Percentiles rank a stretch among this genome's conserved stretches.
Conservation (phyloP, 1,140 invertebrate species). For the Polypedilum vanderplanki region DNA sequence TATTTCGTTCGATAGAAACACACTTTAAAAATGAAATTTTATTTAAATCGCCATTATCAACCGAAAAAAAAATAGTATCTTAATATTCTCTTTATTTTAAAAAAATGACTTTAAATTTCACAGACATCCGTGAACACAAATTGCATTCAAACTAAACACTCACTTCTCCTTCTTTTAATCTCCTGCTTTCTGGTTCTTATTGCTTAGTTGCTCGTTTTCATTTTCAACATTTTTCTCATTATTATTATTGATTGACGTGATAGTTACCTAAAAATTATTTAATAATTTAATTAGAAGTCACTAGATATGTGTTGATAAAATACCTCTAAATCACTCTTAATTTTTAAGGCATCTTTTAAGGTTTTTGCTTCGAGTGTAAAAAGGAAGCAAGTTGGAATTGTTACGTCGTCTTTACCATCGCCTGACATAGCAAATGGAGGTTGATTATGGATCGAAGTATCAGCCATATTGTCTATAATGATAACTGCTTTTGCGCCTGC, state of each 20-base stretch:
- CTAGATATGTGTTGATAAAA: background rate
- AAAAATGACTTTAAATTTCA: too few species aligned
- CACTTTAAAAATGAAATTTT: too few species aligned
- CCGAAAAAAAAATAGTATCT: too few species aligned
- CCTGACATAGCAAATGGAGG: constrained; percentile 95
- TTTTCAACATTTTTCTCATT: background rate
- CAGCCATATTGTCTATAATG: constrained; percentile 71
- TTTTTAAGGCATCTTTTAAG: constrained; percentile 6
- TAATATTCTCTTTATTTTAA: too few species aligned
- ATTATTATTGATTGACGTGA: background rate
- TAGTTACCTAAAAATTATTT: background rate
- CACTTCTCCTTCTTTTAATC: background rate
- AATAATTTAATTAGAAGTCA: background rate
- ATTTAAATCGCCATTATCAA: too few species aligned
- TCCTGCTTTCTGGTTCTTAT: background rate
- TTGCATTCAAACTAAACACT: too few species aligned
- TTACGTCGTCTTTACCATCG: constrained; percentile 80
- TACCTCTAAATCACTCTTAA: constrained; percentile 30
- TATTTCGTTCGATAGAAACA: too few species aligned
- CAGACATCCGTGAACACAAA: background rate
- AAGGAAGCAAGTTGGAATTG: constrained; percentile 85
- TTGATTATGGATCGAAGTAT: constrained; percentile 61
- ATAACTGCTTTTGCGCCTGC: constrained; percentile 80
- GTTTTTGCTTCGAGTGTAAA: constrained; percentile 64
- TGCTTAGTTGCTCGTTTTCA: background rate